These are phyloP conservation scores for Sinosuthora webbiana DNA, from an alignment of 2,113 vertebrate genomes.

Conservation along the genomic window DNA sequence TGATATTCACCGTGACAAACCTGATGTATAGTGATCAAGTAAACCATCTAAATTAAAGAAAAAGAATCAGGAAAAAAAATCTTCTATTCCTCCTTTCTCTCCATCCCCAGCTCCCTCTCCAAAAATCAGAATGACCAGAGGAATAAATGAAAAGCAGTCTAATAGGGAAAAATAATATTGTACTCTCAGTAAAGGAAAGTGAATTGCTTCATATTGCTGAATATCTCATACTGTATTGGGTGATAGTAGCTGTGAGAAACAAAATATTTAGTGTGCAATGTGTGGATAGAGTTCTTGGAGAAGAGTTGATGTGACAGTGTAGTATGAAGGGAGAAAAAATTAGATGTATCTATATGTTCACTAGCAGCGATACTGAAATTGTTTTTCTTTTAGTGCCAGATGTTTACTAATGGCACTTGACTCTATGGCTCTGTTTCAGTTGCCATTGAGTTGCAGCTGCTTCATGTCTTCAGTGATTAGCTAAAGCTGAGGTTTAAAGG, in stretches of 20 bases:
- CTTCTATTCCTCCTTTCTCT: neutral
- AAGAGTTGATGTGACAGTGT: neutral
- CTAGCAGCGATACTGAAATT: neutral
- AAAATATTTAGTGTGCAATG: neutral
- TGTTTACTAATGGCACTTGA: neutral
- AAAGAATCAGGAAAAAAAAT: neutral
- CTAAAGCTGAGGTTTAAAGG: neutral
- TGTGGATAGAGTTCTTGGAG: neutral
- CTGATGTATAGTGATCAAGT: neutral
- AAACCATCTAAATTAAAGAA: neutral
- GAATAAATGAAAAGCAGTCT: neutral
- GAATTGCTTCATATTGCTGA: neutral
- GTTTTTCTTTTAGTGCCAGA: neutral
- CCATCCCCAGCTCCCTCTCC: accelerated
- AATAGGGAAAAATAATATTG: neutral
- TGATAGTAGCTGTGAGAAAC: neutral
- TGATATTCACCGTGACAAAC: slow-evolving; percentile 3
- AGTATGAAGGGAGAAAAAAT: neutral
- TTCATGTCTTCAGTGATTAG: neutral
- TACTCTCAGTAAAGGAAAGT: neutral
- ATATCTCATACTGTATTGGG: neutral
- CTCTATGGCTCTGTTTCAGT: neutral
- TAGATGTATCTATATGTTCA: neutral
- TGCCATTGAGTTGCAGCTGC: neutral
- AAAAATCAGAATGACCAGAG: neutral